These are phyloP conservation scores for Elaphurus davidianus DNA, from an alignment of 2,113 vertebrate genomes.

Conservation along the genomic window DNA sequence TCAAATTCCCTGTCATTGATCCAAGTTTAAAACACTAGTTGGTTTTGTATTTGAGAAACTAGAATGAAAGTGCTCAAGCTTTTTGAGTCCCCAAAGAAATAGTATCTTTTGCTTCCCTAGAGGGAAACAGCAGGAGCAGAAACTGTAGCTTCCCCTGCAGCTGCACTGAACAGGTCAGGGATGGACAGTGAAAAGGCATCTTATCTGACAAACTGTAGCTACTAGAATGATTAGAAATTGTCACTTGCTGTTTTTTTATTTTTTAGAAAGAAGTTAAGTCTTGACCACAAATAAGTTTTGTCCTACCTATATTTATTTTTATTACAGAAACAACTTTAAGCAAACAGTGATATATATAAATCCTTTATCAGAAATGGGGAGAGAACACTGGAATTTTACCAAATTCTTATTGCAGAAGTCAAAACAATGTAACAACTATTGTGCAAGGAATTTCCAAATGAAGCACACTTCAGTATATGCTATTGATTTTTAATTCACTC, in stretches of 20 bases:
- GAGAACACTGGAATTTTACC: background rate
- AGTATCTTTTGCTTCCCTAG: slow-evolving; percentile 37
- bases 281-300: background rate
- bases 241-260: background rate
- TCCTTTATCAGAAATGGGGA: background rate
- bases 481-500: background rate
- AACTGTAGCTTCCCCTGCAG: background rate
- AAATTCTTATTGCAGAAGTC: slow-evolving; percentile 12
- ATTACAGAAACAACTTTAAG: slow-evolving; percentile 11
- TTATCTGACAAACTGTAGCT: background rate
- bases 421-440: background rate
- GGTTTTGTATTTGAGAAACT: slow-evolving; percentile 46
- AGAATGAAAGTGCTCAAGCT: slow-evolving; percentile 16
- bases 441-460: background rate
- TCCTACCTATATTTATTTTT: background rate
- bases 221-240: background rate
- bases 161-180: background rate
- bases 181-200: background rate
- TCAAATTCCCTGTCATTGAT: slow-evolving; percentile 47
- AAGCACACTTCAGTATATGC: background rate
- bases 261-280: background rate
- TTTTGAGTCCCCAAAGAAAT: slow-evolving; percentile 42
- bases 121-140: background rate
- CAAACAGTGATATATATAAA: background rate
- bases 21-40: slow-evolving; percentile 51